A percentile compares a stretch with the other conserved stretches of the same genome.
Conservation (phyloP, 2,797 vertebrate species). For the Gymnothorax reevesii region DNA sequence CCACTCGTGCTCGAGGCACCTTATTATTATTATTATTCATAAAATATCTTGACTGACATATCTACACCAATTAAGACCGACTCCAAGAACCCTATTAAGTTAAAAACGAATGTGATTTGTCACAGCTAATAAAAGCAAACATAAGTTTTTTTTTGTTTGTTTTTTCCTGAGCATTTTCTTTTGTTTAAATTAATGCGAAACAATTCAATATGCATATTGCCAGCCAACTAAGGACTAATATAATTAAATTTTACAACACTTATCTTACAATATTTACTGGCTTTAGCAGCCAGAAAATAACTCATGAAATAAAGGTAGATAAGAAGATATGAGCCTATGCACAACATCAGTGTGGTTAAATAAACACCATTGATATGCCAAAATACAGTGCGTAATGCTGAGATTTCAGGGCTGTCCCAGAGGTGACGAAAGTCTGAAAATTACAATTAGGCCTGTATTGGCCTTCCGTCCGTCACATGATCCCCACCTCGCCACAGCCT, state of each 20-base stretch:
- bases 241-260: neutral
- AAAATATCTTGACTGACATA: too few relatives aligned
- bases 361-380: conserved; percentile 74
- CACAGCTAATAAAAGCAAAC: too few relatives aligned
- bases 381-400: conserved; percentile 65
- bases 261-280: neutral
- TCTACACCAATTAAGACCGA: too few relatives aligned
- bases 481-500: conserved; percentile 65
- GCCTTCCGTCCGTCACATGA: conserved; percentile 58
- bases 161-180: too few relatives aligned
- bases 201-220: too few relatives aligned
- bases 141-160: too few relatives aligned
- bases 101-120: too few relatives aligned
- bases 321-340: neutral
- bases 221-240: neutral
- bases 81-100: too few relatives aligned
- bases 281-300: neutral
- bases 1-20: too few relatives aligned
- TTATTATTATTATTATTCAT: too few relatives aligned
- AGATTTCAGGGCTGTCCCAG: conserved; percentile 71
- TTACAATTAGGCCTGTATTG: conserved; percentile 65
- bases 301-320: neutral
- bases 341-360: conserved; percentile 77
- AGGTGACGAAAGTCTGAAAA: conserved; percentile 65
- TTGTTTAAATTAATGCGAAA: too few relatives aligned